phyloP scores from a whole-genome alignment of 2,888 invertebrate species.

The Podotricha telesiphe region DNA sequence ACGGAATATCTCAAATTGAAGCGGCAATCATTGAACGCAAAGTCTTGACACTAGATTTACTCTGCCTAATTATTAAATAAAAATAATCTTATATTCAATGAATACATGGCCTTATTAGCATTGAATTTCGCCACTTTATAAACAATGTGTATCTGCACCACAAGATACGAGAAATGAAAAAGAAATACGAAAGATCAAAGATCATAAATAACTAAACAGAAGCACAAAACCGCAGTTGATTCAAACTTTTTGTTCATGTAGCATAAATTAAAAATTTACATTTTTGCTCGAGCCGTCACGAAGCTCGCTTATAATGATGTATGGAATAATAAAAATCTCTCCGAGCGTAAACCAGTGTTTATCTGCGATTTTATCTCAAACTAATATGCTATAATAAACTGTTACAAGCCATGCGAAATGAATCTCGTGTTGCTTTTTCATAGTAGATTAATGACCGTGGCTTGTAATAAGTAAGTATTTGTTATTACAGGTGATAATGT shows the following conservation, averaged over 20 bases:
- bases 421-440: slow-evolving; percentile 29
- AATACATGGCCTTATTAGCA: no score
- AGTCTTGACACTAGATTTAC: no score
- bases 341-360: slow-evolving; percentile 39
- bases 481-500: slow-evolving; percentile 1
- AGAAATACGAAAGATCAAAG: not conserved
- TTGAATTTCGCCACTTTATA: not conserved
- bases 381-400: slow-evolving; percentile 45
- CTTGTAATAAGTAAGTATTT: slow-evolving; percentile 13
- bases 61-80: no score
- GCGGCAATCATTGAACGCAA: no score
- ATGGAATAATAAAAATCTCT: slow-evolving; percentile 40
- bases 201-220: slow-evolving; percentile 27
- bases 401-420: slow-evolving; percentile 28
- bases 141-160: not conserved
- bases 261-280: slow-evolving; percentile 49
- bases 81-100: no score
- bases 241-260: slow-evolving; percentile 14
- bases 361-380: slow-evolving; percentile 44
- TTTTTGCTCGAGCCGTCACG: slow-evolving; percentile 40
- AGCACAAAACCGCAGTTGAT: slow-evolving; percentile 22
- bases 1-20: no score
- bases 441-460: slow-evolving; percentile 17
- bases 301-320: slow-evolving; percentile 42
- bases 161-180: not conserved